phyloP scores from a whole-genome alignment of 2,888 invertebrate species.

The Syritta pipiens region DNA sequence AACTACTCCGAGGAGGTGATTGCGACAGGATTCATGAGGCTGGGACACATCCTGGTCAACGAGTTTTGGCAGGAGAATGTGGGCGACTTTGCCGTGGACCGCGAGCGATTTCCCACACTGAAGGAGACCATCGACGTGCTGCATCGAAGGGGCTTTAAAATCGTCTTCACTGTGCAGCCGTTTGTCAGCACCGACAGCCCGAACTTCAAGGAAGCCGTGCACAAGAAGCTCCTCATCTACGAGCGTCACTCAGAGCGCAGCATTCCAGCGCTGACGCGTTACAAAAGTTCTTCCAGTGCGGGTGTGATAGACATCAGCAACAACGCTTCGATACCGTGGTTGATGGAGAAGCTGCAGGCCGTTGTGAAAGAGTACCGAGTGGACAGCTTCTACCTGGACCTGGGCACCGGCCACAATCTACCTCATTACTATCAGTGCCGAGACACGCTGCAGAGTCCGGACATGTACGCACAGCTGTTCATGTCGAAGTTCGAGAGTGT shows the following conservation, averaged over 20 bases:
- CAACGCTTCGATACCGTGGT: slow-evolving; percentile 89
- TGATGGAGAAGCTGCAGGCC: slow-evolving; percentile 85
- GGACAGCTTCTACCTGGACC: slow-evolving; percentile 91
- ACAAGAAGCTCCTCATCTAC: slow-evolving; percentile 87
- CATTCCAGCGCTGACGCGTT: slow-evolving; percentile 90
- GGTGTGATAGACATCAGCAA: slow-evolving; percentile 93
- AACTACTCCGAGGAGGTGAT: slow-evolving; percentile 92
- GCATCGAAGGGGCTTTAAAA: slow-evolving; percentile 90
- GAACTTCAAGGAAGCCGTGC: slow-evolving; percentile 90
- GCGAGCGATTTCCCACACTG: slow-evolving; percentile 87
- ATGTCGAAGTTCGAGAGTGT: slow-evolving; percentile 81
- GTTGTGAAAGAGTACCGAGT: slow-evolving; percentile 88
- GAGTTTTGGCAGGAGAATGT: slow-evolving; percentile 91
- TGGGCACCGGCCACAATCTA: slow-evolving; percentile 90
- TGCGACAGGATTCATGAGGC: slow-evolving; percentile 87
- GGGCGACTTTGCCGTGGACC: slow-evolving; percentile 93
- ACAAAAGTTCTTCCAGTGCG: slow-evolving; percentile 89
- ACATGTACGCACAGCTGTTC: slow-evolving; percentile 89
- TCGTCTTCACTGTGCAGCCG: slow-evolving; percentile 93
- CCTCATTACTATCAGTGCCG: slow-evolving; percentile 92
- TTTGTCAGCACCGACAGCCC: slow-evolving; percentile 92
- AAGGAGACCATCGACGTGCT: slow-evolving; percentile 89
- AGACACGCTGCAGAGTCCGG: slow-evolving; percentile 87
- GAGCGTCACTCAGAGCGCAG: slow-evolving; percentile 88
- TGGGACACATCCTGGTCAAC: slow-evolving; percentile 89